A percentile compares a stretch with the other conserved stretches of the same genome.
Conservation (phyloP, 2,113 vertebrate species). For the Orcinus orca region DNA sequence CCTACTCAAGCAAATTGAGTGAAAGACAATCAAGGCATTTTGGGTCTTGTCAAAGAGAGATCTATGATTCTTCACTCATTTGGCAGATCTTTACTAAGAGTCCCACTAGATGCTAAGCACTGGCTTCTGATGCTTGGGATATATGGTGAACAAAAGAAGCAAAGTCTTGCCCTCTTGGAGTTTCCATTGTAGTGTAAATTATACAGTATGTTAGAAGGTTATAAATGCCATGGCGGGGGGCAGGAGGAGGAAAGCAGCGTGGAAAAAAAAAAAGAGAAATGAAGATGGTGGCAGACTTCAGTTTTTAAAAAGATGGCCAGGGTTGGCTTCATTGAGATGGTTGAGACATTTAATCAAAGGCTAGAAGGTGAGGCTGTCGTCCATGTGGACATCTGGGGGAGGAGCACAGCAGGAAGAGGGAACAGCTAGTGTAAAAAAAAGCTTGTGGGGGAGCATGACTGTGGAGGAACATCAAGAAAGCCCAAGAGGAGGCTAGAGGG, state of each 20-base stretch:
- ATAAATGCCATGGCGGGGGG: background rate
- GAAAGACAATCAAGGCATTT: background rate
- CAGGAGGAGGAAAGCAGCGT: background rate
- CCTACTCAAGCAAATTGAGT: background rate
- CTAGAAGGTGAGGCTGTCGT: background rate
- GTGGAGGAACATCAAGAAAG: background rate
- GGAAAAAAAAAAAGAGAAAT: background rate
- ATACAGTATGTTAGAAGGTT: background rate
- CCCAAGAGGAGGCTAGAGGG: background rate
- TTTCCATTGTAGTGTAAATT: background rate
- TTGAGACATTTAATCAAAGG: background rate
- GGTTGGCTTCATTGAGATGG: background rate
- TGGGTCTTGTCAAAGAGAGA: background rate
- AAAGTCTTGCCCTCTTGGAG: background rate
- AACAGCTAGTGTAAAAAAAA: background rate
- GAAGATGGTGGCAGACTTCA: background rate
- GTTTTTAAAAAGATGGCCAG: background rate
- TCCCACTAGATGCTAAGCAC: background rate
- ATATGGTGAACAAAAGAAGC: background rate
- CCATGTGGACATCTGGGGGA: background rate
- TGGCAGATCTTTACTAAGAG: background rate
- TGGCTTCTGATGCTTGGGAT: background rate
- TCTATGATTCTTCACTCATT: background rate
- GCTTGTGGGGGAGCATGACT: background rate
- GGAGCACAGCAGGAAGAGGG: background rate